Conservation (phyloP, 2,113 vertebrate species). For the Bufo gargarizans region DNA sequence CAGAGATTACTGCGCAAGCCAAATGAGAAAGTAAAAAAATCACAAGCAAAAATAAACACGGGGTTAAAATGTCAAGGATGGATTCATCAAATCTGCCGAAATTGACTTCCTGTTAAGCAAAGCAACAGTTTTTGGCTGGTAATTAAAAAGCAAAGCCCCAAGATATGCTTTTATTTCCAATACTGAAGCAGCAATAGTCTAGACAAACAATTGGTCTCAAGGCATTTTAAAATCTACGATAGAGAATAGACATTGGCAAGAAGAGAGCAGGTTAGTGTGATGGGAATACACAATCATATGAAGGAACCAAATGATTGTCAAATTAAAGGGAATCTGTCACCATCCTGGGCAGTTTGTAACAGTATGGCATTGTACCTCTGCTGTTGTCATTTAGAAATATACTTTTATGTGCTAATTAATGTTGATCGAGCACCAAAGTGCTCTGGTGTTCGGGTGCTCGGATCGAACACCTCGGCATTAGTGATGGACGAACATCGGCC, state of each 20-base stretch:
- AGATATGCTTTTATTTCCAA: background rate
- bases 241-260: background rate
- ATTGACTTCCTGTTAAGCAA: background rate
- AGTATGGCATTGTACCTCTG: too few relatives aligned
- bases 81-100: constrained; percentile 1
- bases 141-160: constrained; percentile 22
- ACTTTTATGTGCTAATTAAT: too few relatives aligned
- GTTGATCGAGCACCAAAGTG: too few relatives aligned
- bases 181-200: background rate
- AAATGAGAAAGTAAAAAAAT: background rate
- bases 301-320: background rate
- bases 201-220: background rate
- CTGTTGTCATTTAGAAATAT: too few relatives aligned
- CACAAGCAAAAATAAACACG: background rate
- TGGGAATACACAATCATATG: background rate
- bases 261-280: background rate
- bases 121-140: background rate
- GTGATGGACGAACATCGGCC: too few relatives aligned
- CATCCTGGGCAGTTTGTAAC: too few relatives aligned
- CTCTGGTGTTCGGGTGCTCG: too few relatives aligned
- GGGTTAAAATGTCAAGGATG: constrained; percentile 23
- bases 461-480: too few relatives aligned
- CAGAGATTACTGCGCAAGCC: constrained; percentile 12
- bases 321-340: background rate
- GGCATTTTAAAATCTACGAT: constrained; percentile 2